Percentiles rank a stretch among this genome's conserved stretches.
Conservation (phyloP, 2,797 vertebrate genomes). For the Spinus pinus region DNA sequence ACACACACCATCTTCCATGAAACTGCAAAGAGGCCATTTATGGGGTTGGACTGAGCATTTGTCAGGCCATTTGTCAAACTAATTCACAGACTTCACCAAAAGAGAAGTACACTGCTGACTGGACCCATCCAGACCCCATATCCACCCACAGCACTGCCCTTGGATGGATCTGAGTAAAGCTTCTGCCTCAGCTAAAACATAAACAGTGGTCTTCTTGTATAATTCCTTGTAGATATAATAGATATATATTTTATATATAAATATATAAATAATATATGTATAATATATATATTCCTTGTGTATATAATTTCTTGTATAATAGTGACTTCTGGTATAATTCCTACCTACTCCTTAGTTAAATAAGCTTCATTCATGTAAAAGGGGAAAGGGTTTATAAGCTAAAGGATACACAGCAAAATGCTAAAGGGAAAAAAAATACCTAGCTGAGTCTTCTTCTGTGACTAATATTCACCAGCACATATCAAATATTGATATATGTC, state of each 20-base stretch:
- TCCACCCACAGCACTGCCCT: background rate
- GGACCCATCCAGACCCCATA: background rate
- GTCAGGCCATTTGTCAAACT: background rate
- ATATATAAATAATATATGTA: background rate
- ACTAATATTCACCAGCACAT: background rate
- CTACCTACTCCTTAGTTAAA: background rate
- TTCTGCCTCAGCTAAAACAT: background rate
- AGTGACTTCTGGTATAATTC: background rate
- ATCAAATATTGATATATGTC: background rate
- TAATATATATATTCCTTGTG: background rate
- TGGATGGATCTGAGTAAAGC: background rate
- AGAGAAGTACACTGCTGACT: background rate
- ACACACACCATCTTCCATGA: background rate
- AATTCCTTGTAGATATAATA: background rate
- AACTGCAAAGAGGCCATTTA: background rate
- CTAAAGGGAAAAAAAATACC: background rate
- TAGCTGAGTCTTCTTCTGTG: background rate
- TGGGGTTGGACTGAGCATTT: background rate
- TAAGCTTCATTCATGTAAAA: background rate
- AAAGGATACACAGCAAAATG: background rate
- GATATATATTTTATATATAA: background rate
- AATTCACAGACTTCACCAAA: background rate
- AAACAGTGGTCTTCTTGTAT: background rate
- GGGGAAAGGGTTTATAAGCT: background rate
- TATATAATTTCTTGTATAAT: background rate